Base-by-base conservation (phyloP, 2,888 invertebrate genomes). In the Syrphus vitripennis region DNA sequence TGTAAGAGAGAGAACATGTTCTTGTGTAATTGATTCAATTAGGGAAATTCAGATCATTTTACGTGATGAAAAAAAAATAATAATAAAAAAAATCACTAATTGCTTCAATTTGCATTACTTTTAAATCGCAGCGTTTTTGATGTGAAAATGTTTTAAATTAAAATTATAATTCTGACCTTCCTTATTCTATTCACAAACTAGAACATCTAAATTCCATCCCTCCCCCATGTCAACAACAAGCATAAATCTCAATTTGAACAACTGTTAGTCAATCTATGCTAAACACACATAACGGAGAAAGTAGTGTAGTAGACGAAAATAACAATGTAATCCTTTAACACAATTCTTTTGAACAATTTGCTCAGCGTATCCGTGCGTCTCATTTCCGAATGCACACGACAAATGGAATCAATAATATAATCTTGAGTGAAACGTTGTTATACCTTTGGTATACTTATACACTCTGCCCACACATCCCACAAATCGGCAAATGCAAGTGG, bases 21-120 rank as follows among this genome's bases (percentile, higher is more conserved):
- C 61, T 80, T 65, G 76, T 63, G 37, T 72, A 80, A 84, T 76
- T 80, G 72, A 84, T 84, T 77, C 84, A 80, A 72, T 80, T 84
- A 80, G 48, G 16, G 10, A 7, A 14, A 26, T 67, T 6, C 26
- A 34, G 12, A 45, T 75, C 26, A 1, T 61, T 26, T 26, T 1
- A 16, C 42, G 34, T 16, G n/a, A 48, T 24, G 9, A 19, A 12
- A 16, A n/a, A 69, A 10, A 14, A 16, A 2, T 29, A 34, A 19
- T n/a, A 16, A n/a, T 61, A 10, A 14, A 16, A 2, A 37, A 34
- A 63, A 57, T 45, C 55, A 37, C 12, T 71, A 37, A 71, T n/a
- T 61, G 24, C 7, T n/a, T 21, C 14, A 12, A 50, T 50, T 50
- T 14, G 24, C 14, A 50, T 24, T 2, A 12, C 1, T 21, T 4